phyloP scores from a whole-genome alignment of 2,113 vertebrate species.

The Alligator mississippiensis region DNA sequence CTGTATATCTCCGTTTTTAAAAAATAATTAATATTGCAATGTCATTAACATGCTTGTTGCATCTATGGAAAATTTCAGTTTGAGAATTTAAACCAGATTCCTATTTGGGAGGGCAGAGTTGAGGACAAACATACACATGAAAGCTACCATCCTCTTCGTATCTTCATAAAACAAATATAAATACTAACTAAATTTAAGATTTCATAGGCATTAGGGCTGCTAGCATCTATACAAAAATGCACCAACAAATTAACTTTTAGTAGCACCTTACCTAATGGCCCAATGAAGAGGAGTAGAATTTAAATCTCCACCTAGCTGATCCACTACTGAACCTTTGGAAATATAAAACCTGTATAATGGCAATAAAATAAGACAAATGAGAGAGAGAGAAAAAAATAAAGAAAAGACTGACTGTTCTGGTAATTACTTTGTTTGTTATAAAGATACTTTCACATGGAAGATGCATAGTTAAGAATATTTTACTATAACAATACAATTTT shows the following conservation, averaged over 20 bases:
- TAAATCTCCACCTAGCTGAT: slow-evolving; percentile 95
- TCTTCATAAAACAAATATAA: neutral
- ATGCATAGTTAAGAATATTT: neutral
- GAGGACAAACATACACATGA: neutral
- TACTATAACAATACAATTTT: neutral
- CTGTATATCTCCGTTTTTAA: neutral
- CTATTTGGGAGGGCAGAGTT: neutral
- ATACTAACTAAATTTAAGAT: neutral
- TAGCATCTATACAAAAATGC: accelerated
- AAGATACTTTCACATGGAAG: neutral
- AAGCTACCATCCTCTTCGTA: neutral
- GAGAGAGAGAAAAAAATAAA: neutral
- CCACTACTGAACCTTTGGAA: slow-evolving; percentile 93
- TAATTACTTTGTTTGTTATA: neutral
- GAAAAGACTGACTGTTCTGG: neutral
- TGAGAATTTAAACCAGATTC: neutral
- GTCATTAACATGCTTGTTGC: neutral
- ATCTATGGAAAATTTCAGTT: neutral
- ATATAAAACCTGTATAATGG: slow-evolving; percentile 87
- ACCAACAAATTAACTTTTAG: neutral
- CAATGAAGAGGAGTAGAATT: slow-evolving; percentile 98
- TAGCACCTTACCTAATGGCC: slow-evolving; percentile 88
- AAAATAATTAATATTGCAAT: neutral
- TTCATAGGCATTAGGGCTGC: no score
- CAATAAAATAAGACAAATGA: neutral